These are phyloP conservation scores for Cheilinus undulatus DNA, from an alignment of 2,113 vertebrate species.

Conservation along the genomic window DNA sequence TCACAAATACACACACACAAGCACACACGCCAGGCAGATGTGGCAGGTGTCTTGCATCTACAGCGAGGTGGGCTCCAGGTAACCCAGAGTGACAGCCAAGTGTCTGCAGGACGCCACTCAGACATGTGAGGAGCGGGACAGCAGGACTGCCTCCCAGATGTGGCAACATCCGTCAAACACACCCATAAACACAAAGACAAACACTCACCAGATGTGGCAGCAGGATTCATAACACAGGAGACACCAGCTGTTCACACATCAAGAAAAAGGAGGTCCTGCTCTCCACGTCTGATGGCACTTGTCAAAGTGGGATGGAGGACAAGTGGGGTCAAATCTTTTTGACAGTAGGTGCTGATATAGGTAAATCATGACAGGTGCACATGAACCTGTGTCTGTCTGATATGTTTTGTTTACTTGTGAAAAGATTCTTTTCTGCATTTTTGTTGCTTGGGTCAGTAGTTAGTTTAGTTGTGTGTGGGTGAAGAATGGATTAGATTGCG, in stretches of 20 bases:
- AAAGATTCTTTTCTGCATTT: slow-evolving; percentile 39
- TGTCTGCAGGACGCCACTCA: slow-evolving; percentile 63
- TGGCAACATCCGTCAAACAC: slow-evolving; percentile 52
- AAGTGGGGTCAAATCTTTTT: slow-evolving; percentile 63
- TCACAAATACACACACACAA: slow-evolving; percentile 11
- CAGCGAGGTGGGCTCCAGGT: slow-evolving; percentile 73
- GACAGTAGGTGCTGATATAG: slow-evolving; percentile 44
- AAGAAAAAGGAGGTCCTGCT: slow-evolving; percentile 40
- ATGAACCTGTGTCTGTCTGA: slow-evolving; percentile 26
- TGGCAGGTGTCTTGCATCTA: slow-evolving; percentile 43
- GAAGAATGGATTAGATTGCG: slow-evolving; percentile 69
- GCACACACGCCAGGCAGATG: slow-evolving; percentile 39
- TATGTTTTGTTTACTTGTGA: slow-evolving; percentile 4
- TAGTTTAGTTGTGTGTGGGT: slow-evolving; percentile 76
- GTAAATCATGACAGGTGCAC: slow-evolving; percentile 38
- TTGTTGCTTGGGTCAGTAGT: slow-evolving; percentile 56
- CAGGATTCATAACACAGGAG: slow-evolving; percentile 64
- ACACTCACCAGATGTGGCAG: slow-evolving; percentile 65
- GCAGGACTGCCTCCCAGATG: slow-evolving; percentile 70
- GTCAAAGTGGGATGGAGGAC: slow-evolving; percentile 51
- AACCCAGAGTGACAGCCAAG: slow-evolving; percentile 73
- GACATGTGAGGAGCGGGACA: slow-evolving; percentile 58
- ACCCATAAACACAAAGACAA: slow-evolving; percentile 6
- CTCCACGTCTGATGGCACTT: slow-evolving; percentile 27
- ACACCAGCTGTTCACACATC: slow-evolving; percentile 69